phyloP scores from a whole-genome alignment of 2,797 vertebrate genomes.

The Myotis vivesi region DNA sequence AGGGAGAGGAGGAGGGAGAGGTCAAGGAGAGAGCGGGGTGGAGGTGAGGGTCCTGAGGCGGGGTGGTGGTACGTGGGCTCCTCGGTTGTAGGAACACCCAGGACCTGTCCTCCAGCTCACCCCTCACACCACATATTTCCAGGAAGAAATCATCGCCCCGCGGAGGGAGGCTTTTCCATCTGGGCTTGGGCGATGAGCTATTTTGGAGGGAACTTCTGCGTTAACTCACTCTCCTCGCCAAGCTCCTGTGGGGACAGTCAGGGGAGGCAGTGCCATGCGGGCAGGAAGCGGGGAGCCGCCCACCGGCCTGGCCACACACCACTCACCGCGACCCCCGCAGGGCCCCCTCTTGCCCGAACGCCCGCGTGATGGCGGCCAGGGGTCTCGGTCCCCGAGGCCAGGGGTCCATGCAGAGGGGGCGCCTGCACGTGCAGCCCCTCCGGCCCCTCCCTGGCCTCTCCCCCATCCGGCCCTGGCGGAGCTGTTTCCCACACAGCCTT shows the following conservation, averaged over 20 bases:
- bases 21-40: fast-evolving
- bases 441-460: not conserved
- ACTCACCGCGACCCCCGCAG: fast-evolving
- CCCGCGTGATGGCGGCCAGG: not conserved
- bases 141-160: slow-evolving; percentile 46
- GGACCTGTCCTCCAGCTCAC: slow-evolving; percentile 53
- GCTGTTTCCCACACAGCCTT: slow-evolving; percentile 24
- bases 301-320: fast-evolving
- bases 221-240: not conserved
- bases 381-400: not conserved
- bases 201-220: slow-evolving; percentile 26
- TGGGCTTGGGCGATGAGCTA: slow-evolving; percentile 48
- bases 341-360: not conserved
- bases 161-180: slow-evolving; percentile 64
- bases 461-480: slow-evolving; percentile 1
- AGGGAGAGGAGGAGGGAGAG: no score
- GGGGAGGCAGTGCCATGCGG: not conserved
- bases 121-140: slow-evolving; percentile 56
- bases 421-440: not conserved
- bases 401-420: not conserved
- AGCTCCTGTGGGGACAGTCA: not conserved
- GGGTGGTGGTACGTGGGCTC: fast-evolving
- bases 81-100: not conserved
- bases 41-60: fast-evolving
- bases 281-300: not conserved